Evolutionary conservation across 2,113 vertebrate genomes (phyloP).

Genomic region (Pachyramphus minor): DNA sequence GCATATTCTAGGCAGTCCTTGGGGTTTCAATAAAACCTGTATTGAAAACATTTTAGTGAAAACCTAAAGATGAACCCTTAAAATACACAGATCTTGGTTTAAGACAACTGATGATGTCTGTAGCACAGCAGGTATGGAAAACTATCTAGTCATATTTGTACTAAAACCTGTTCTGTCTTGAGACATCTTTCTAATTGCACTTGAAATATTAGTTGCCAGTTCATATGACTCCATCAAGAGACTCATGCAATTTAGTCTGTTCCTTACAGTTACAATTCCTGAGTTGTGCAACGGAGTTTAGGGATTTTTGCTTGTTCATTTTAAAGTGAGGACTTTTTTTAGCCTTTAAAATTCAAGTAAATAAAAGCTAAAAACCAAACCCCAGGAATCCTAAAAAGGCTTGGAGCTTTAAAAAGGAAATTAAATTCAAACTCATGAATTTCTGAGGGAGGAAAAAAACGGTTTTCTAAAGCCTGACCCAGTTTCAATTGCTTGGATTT

Average conservation of each 20-base stretch:
- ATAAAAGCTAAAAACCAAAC: background rate
- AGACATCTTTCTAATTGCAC: background rate
- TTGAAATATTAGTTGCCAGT: background rate
- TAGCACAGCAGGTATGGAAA: background rate
- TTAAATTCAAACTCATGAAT: background rate
- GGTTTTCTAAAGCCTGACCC: background rate
- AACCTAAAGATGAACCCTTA: background rate
- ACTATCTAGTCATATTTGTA: background rate
- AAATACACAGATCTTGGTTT: background rate
- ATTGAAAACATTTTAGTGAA: background rate
- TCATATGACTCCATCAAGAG: background rate
- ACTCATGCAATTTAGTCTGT: background rate
- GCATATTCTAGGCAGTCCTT: background rate
- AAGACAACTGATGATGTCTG: background rate
- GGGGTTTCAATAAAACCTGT: background rate
- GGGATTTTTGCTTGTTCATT: background rate
- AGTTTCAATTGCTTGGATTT: slow-evolving; percentile 4
- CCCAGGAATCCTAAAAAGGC: background rate
- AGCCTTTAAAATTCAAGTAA: background rate
- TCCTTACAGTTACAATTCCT: background rate
- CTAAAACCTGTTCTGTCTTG: background rate
- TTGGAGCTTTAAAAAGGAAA: background rate
- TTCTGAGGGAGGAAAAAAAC: background rate
- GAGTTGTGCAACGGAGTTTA: background rate
- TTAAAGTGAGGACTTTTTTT: background rate